Base-by-base conservation (phyloP, 2,888 invertebrate genomes). In the Venusia cambrica region DNA sequence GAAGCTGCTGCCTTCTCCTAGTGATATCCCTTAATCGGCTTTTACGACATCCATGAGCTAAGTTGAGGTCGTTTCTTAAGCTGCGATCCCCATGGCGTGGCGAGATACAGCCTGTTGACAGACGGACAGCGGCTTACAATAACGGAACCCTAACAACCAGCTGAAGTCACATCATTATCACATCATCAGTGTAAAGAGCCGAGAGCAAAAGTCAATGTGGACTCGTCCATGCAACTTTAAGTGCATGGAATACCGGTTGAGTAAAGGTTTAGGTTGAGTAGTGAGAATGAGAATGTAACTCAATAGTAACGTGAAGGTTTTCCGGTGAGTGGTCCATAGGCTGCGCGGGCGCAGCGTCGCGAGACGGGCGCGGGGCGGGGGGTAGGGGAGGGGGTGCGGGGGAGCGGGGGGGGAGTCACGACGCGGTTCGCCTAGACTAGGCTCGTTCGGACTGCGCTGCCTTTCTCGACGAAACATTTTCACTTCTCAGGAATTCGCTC, bases 351-450 rank as follows among this genome's bases (percentile, higher is more conserved):
- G 56, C 49, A 51, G 43, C 47, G 53, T 50, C 47, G 55, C 51
- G 51, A 46, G 50, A 52, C 50, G 45, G 45, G 51, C 37, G 38
- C 25, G 47, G 42, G 36, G 32, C 4, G 39, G 27, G n/a, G 39
- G 36, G 11, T 4, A 42, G 31, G 39, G 53, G 42, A 33, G 29
- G 51, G 36, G 48, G 31, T 38, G 53, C 41, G 33, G 29, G 51
- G 36, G 48, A 34, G 37, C 48, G 41, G 39, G 42, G 47, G 46
- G 44, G 42, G 47, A 47, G 44, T 77, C 83, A 81, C 83, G 80
- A 81, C 67, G 77, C 72, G 74, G 78, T 77, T 78, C 71, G 73
- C 76, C 83, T 80, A 79, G 79, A 72, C 71, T 78, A 70, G 67
- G 51, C 52, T 50, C 18, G 41, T 41, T 51, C 38, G 47, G 48